A percentile compares a stretch with the other conserved stretches of the same genome.
Conservation (phyloP, 2,888 invertebrate genomes). For the Drosophila subsilvestris region DNA sequence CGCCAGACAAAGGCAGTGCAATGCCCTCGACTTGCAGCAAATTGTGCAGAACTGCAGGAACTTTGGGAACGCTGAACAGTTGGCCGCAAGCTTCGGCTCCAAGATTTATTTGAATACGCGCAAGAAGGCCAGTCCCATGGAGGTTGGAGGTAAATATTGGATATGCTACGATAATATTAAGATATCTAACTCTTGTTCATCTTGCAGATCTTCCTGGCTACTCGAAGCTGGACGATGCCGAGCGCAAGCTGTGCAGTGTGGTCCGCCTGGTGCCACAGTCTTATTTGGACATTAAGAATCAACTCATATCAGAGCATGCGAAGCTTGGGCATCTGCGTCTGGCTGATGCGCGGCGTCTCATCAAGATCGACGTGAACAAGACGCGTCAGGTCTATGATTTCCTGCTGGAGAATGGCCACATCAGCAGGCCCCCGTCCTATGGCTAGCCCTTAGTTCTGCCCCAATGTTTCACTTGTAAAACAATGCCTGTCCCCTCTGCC, state of each 20-base stretch:
- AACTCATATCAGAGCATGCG: slow-evolving; percentile 90
- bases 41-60: slow-evolving; percentile 66
- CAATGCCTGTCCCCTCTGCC: background rate
- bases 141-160: slow-evolving; percentile 73
- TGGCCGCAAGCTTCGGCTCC: slow-evolving; percentile 71
- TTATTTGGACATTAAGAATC: slow-evolving; percentile 91
- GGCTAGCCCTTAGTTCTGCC: slow-evolving; percentile 21
- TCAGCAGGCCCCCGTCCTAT: slow-evolving; percentile 81
- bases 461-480: slow-evolving; percentile 64
- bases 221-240: slow-evolving; percentile 88
- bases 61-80: slow-evolving; percentile 70
- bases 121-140: slow-evolving; percentile 83
- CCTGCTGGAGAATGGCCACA: slow-evolving; percentile 89
- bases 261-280: slow-evolving; percentile 90
- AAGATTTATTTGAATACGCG: slow-evolving; percentile 61
- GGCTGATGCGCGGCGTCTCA: slow-evolving; percentile 91
- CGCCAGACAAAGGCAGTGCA: slow-evolving; percentile 52
- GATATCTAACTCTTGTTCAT: background rate
- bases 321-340: slow-evolving; percentile 90
- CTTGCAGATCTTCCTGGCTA: slow-evolving; percentile 90
- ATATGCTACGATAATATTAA: background rate
- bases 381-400: slow-evolving; percentile 94
- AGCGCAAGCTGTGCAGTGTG: slow-evolving; percentile 91
- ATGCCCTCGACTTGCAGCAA: slow-evolving; percentile 68
- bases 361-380: slow-evolving; percentile 97